Evolutionary conservation across 2,888 invertebrate genomes (phyloP).

Genomic region (Ophion costatus): DNA sequence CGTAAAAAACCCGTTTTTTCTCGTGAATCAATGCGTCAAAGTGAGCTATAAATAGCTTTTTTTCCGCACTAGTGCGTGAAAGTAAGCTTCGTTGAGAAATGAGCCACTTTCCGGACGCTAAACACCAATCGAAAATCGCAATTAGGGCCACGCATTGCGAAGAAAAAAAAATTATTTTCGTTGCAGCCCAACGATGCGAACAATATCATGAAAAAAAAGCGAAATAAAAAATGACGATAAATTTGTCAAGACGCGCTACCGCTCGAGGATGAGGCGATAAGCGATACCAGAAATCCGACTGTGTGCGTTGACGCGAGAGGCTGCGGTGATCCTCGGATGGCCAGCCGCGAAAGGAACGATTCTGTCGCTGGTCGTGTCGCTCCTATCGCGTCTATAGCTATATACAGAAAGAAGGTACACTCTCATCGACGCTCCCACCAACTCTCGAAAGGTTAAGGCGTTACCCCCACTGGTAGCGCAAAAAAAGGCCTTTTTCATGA

Average conservation of each 20-base stretch:
- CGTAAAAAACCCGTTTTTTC: too few species aligned
- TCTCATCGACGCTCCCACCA: constrained; percentile 63
- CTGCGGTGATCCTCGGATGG: constrained; percentile 40
- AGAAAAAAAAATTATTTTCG: not conserved
- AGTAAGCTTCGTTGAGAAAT: too few species aligned
- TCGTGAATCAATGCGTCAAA: too few species aligned
- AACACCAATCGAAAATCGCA: too few species aligned
- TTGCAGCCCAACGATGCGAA: not conserved
- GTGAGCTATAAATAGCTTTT: too few species aligned
- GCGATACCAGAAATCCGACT: constrained; percentile 43
- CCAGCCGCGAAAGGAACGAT: constrained; percentile 43
- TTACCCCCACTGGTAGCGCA: too few species aligned
- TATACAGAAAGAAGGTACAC: constrained; percentile 29
- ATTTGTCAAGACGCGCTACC: constrained; percentile 14
- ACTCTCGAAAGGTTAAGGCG: constrained; percentile 75
- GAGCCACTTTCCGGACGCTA: too few species aligned
- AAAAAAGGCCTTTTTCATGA: too few species aligned
- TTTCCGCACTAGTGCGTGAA: too few species aligned
- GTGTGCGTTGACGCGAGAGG: constrained; percentile 14
- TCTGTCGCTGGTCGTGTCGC: too few species aligned
- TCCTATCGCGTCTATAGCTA: too few species aligned
- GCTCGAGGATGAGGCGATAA: constrained; percentile 54
- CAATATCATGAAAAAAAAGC: not conserved
- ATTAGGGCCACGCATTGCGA: too few species aligned
- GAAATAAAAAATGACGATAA: not conserved